Conservation (phyloP, 2,113 vertebrate species). For the Cyphomyrus discorhynchus region DNA sequence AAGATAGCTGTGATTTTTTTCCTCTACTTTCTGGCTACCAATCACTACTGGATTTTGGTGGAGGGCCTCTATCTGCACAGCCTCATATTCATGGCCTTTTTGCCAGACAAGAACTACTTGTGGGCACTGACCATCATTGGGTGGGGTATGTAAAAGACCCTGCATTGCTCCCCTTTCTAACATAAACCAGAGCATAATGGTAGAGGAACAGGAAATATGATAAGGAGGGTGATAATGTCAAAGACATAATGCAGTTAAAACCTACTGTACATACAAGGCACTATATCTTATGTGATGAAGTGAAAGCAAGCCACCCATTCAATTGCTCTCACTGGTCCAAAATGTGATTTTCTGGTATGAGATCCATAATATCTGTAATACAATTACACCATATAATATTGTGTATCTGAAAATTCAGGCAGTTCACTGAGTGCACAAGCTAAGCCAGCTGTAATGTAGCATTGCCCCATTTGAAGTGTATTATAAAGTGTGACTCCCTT, state of each 20-base stretch:
- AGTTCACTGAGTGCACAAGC: background rate
- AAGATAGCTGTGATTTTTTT: slow-evolving; percentile 81
- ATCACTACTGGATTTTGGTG: slow-evolving; percentile 90
- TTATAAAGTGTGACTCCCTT: background rate
- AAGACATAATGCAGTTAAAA: slow-evolving; percentile 2
- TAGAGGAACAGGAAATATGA: background rate
- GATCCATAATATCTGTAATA: background rate
- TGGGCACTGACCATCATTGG: slow-evolving; percentile 83
- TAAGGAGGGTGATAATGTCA: background rate
- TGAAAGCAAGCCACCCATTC: background rate
- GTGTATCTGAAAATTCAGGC: background rate
- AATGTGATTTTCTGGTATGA: background rate
- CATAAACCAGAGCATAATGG: background rate
- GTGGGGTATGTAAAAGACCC: slow-evolving; percentile 66
- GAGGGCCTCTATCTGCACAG: slow-evolving; percentile 87
- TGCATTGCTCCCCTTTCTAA: background rate
- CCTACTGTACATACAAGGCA: background rate
- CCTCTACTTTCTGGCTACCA: slow-evolving; percentile 86
- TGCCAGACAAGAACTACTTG: slow-evolving; percentile 80
- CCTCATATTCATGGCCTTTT: slow-evolving; percentile 88
- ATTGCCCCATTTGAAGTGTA: background rate
- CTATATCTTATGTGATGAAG: background rate
- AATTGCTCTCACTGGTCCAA: background rate
- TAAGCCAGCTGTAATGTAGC: background rate
- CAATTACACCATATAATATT: background rate